Evolutionary conservation across 2,113 vertebrate species (phyloP).

Genomic region (Orycteropus afer): DNA sequence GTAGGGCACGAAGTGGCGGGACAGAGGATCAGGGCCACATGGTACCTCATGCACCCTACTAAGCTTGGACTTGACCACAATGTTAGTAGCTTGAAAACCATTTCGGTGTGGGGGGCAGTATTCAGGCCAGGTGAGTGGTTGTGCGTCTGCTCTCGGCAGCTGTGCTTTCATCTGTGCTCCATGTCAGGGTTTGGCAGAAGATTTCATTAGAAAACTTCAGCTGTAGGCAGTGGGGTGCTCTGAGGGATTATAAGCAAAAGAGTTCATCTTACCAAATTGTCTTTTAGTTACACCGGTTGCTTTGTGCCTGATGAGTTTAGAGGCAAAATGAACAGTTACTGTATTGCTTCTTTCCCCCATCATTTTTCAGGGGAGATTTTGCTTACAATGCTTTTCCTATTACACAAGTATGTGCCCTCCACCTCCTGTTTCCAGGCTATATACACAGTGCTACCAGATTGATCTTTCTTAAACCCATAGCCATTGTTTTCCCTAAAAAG

Average conservation of each 20-base stretch:
- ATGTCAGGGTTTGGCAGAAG: too few species aligned
- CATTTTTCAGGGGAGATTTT: not conserved
- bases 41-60: not conserved
- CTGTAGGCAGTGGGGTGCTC: accelerated
- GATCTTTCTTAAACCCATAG: not conserved
- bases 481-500: not conserved
- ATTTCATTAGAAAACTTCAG: not conserved
- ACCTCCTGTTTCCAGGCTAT: not conserved
- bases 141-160: not conserved
- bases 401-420: not conserved
- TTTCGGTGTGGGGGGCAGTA: not conserved
- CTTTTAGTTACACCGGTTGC: not conserved
- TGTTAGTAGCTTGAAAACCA: not conserved
- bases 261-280: not conserved
- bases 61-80: not conserved
- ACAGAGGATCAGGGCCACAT: not conserved
- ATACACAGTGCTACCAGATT: not conserved
- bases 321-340: not conserved
- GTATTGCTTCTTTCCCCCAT: not conserved
- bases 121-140: not conserved
- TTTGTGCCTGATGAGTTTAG: not conserved
- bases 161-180: accelerated
- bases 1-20: not conserved
- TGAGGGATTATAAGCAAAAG: not conserved
- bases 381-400: not conserved